Conservation (phyloP, 2,113 vertebrate genomes). For the Ginglymostoma cirratum region DNA sequence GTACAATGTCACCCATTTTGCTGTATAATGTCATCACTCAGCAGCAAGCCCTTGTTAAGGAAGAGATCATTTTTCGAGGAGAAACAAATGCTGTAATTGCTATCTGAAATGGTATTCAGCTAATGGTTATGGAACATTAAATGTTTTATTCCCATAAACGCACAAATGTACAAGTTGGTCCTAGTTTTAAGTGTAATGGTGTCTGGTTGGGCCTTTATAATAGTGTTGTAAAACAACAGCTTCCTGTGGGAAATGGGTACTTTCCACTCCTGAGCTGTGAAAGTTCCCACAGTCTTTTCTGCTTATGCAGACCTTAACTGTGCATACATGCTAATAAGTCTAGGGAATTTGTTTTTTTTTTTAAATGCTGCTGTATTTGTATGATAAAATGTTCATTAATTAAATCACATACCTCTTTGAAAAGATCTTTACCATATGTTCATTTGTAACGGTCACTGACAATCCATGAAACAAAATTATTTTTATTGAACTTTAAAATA, state of each 20-base stretch:
- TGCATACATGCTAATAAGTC: conserved; percentile 7
- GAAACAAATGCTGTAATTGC: not conserved
- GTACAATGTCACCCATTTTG: not conserved
- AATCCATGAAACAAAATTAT: conserved; percentile 30
- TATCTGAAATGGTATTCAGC: conserved; percentile 30
- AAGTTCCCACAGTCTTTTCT: not conserved
- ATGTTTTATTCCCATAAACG: not conserved
- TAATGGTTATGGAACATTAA: not conserved
- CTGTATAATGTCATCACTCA: not conserved
- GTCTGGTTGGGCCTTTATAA: not conserved
- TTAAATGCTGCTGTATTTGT: conserved; percentile 20
- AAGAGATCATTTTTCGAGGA: conserved; percentile 36
- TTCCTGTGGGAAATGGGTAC: conserved; percentile 17
- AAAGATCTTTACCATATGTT: conserved; percentile 15
- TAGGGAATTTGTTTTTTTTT: not conserved
- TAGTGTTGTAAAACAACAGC: not conserved
- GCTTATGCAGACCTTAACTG: conserved; percentile 22
- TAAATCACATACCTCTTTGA: conserved; percentile 2
- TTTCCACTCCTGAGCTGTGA: not conserved
- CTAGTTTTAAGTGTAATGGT: conserved; percentile 2
- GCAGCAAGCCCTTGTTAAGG: conserved; percentile 18
- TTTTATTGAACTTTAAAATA: conserved; percentile 33
- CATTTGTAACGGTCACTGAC: conserved; percentile 23
- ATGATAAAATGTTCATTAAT: conserved; percentile 18
- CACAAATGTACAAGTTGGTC: not conserved